phyloP scores from a whole-genome alignment of 92 coral and sea anemone species.

The Bergia sp. region DNA sequence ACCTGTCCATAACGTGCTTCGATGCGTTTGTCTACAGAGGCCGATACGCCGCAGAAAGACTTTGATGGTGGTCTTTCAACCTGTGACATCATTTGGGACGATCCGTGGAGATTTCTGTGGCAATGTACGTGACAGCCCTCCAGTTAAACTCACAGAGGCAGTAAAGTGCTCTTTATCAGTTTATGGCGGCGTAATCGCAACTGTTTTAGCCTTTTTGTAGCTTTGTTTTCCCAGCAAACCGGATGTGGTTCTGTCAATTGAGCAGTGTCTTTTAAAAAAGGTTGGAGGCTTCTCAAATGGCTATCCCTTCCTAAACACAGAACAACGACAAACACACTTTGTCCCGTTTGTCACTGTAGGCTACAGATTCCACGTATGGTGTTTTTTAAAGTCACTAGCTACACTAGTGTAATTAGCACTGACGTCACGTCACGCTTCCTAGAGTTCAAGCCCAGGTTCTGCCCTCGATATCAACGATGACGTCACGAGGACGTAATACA shows the following conservation, averaged over 20 bases:
- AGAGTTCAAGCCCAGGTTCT: not conserved
- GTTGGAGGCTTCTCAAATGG: no score
- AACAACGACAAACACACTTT: not conserved
- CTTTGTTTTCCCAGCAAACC: no score
- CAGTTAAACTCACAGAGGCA: not conserved
- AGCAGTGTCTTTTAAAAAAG: no score
- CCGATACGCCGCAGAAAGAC: constrained; percentile 71
- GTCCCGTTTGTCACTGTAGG: no score
- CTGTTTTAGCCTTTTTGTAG: not conserved
- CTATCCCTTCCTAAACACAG: not conserved
- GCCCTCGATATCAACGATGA: not conserved
- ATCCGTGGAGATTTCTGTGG: not conserved
- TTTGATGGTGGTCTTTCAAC: constrained; percentile 53
- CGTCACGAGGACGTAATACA: no score
- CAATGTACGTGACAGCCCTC: not conserved
- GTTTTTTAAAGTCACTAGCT: no score
- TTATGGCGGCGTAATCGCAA: not conserved
- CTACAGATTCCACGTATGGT: not conserved
- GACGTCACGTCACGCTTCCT: not conserved
- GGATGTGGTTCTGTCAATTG: no score
- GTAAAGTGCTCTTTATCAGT: not conserved
- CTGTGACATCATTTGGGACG: constrained; percentile 10
- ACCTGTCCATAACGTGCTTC: constrained; percentile 57
- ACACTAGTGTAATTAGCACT: not conserved
- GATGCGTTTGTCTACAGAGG: constrained; percentile 69